Percentiles rank a stretch among this genome's conserved stretches.
Conservation (phyloP, 2,888 invertebrate genomes). For the Griposia aprilina region DNA sequence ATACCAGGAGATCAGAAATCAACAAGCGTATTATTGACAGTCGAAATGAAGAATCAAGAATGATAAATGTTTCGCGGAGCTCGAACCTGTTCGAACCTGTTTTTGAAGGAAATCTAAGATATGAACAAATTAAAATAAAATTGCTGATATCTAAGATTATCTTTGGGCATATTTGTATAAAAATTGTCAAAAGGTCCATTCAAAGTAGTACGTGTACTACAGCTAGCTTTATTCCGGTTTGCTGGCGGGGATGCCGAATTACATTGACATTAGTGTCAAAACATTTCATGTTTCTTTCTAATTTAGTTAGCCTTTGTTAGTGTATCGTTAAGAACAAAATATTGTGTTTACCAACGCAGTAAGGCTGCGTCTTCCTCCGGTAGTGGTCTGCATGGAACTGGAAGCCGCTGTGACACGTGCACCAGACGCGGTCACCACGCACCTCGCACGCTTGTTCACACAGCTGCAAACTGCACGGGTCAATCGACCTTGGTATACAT, state of each 20-base stretch:
- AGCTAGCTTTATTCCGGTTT: not conserved
- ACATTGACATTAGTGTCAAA: not conserved
- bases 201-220: too few species aligned
- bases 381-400: constrained; percentile 91
- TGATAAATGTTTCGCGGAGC: not conserved
- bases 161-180: not conserved
- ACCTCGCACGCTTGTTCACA: constrained; percentile 93
- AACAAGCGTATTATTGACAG: not conserved
- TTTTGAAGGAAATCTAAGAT: not conserved
- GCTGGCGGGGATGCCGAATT: not conserved
- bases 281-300: not conserved
- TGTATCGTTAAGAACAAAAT: not conserved
- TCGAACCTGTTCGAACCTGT: not conserved
- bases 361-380: constrained; percentile 90
- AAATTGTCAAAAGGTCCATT: not conserved
- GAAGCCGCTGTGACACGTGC: constrained; percentile 92
- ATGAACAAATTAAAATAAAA: not conserved
- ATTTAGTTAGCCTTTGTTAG: not conserved
- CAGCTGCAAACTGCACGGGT: constrained; percentile 91
- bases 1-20: constrained; percentile 30
- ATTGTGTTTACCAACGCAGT: constrained; percentile 89
- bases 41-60: not conserved
- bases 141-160: too few species aligned
- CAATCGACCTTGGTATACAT: constrained; percentile 91
- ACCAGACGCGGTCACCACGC: constrained; percentile 91